Percentiles rank a stretch among this genome's conserved stretches.
These are phyloP conservation scores for Drosophila atripex DNA, from an alignment of 2,888 invertebrate species.

Conservation along the genomic window DNA sequence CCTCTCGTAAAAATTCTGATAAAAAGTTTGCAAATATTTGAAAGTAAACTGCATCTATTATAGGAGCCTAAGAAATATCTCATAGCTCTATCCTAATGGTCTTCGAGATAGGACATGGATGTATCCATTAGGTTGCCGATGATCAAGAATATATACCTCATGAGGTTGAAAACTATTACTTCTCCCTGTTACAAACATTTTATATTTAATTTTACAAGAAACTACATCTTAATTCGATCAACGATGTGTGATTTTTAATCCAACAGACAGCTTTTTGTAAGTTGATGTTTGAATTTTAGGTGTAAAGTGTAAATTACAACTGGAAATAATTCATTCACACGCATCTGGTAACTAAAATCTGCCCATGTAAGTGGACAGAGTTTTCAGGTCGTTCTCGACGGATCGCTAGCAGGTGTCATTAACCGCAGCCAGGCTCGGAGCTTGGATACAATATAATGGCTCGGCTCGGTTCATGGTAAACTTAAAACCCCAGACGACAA, in stretches of 20 bases:
- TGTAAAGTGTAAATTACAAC: conserved; percentile 35
- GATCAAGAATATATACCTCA: too few species aligned
- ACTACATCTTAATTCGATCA: conserved; percentile 11
- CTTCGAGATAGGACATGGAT: too few species aligned
- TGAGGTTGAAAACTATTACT: too few species aligned
- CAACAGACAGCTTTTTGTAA: conserved; percentile 4
- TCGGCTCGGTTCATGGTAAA: conserved; percentile 39
- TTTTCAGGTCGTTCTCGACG: conserved; percentile 21
- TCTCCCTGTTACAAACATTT: too few species aligned
- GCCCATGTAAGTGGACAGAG: conserved; percentile 24
- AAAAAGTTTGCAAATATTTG: too few species aligned
- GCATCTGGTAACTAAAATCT: conserved; percentile 7
- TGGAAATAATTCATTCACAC: conserved; percentile 34
- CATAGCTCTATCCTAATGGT: too few species aligned
- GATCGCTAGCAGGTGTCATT: conserved; percentile 33
- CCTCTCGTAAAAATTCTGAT: too few species aligned
- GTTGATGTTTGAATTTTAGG: conserved; percentile 21
- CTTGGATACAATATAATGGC: conserved; percentile 6
- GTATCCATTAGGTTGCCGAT: too few species aligned
- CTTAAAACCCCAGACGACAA: conserved; percentile 41
- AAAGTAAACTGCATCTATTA: too few species aligned
- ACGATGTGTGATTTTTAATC: neutral
- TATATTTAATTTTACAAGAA: too few species aligned
- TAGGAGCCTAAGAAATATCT: too few species aligned
- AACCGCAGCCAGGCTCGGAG: conserved; percentile 36